Base-by-base conservation (phyloP, 2,888 invertebrate genomes). In the Galerucella pusilla region DNA sequence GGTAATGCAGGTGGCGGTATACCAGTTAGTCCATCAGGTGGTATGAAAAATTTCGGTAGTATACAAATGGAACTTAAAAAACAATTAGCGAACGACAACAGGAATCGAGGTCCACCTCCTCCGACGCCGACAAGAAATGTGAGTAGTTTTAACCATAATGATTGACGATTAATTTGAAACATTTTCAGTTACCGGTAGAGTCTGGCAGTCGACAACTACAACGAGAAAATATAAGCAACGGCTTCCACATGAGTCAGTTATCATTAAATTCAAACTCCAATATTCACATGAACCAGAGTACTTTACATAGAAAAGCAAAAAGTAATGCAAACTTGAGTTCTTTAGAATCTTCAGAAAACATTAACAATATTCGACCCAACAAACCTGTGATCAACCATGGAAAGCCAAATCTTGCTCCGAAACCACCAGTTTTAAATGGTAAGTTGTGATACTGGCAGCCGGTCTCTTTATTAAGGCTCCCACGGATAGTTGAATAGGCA, bases 401-500 rank as follows among this genome's bases (percentile, higher is more conserved):
- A 69, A 96, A 96, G 88, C 96, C 95, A 28, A 91, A 94, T 86
- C 88, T 96, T 80, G 96, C 96, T 42, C 96, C 96, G 1, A 95
- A 95, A 87, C 96, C 96, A 28, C 95, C 95, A 10, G 89, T 89
- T 80, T 81, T 91, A 65, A 88, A 89, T 73, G 85, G 87, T 85
- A 84, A 84, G 80, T 77, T 70, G 35, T 35, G 46, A 6, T 35
- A 35, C 35, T 35, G 35, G 5, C 6, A 16, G 28, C 35, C 35
- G 16, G 35, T n/a, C 4, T 35, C 5, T 35, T 35, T 35, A 35
- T 35, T 35, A 35, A 5, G 6, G 35, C 5, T 35, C 6, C 35
- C 35, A 6, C 2, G 12, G 46, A 12, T 46, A 0, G 20, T 20
- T 20, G 20, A n/a, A n/a, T n/a, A n/a, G 4, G 28, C 28, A 28